These are phyloP conservation scores for Enteromius anoplus DNA, from an alignment of 2,797 vertebrate genomes.

Conservation along the genomic window DNA sequence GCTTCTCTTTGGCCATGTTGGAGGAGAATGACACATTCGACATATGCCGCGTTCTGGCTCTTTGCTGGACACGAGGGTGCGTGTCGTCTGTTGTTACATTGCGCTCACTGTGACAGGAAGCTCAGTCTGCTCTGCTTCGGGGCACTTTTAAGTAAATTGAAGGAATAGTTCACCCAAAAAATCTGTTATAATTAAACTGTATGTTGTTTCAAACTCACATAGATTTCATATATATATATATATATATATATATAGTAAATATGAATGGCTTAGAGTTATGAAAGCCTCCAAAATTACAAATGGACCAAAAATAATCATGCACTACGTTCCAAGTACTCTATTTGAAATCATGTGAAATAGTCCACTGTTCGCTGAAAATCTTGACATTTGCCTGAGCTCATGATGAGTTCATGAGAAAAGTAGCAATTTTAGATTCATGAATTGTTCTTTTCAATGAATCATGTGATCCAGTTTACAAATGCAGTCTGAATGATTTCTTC, in stretches of 20 bases:
- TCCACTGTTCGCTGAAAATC: background rate
- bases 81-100: conserved; percentile 28
- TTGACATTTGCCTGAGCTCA: background rate
- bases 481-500: background rate
- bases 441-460: conserved; percentile 2
- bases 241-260: too few relatives aligned
- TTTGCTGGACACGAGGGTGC: conserved; percentile 17
- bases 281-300: background rate
- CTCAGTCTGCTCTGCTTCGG: background rate
- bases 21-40: conserved; percentile 32
- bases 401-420: background rate
- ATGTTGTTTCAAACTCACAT: background rate
- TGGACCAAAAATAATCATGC: background rate
- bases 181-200: background rate
- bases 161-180: background rate
- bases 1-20: conserved; percentile 8
- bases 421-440: background rate
- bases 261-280: background rate
- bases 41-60: conserved; percentile 33
- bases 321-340: background rate
- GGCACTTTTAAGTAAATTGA: background rate
- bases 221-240: background rate
- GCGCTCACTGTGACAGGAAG: conserved; percentile 2
- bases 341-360: background rate
- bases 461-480: background rate